Percentiles rank a stretch among this genome's conserved stretches.
Evolutionary conservation across 2,113 vertebrate genomes (phyloP).

Genomic region (Chitala chitala): DNA sequence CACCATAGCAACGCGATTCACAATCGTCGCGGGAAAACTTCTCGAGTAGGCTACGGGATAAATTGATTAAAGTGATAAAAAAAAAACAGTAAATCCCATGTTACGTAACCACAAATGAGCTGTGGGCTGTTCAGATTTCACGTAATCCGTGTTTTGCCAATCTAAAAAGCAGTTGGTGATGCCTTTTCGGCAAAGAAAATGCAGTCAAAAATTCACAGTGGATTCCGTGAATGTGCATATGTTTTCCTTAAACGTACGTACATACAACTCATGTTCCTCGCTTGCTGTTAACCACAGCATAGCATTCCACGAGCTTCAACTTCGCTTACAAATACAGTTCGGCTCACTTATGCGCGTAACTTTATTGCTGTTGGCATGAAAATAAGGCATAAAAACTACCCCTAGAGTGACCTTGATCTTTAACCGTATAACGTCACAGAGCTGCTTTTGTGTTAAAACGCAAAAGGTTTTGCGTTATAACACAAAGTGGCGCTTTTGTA

Average conservation of each 20-base stretch:
- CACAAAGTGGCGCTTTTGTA: no score
- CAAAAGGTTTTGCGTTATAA: no score
- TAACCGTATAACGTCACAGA: no score
- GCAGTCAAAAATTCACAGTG: not conserved
- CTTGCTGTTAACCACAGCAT: not conserved
- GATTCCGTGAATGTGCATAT: not conserved
- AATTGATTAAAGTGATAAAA: not conserved
- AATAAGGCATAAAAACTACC: not conserved
- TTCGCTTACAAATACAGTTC: not conserved
- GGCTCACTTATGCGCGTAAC: not conserved
- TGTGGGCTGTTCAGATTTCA: not conserved
- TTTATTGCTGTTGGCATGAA: not conserved
- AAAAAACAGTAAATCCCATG: conserved; percentile 6
- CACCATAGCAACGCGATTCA: conserved; percentile 2
- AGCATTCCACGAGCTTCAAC: not conserved
- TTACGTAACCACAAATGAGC: conserved; percentile 1
- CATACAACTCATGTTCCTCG: not conserved
- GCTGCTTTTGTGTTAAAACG: no score
- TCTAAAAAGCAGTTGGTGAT: not conserved
- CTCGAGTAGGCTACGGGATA: not conserved
- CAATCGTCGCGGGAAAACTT: not conserved
- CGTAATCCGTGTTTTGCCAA: not conserved
- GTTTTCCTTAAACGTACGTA: not conserved
- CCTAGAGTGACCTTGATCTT: no score
- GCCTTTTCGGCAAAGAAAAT: not conserved